Conservation (phyloP, 2,797 vertebrate species). For the Centropyge bicolor region DNA sequence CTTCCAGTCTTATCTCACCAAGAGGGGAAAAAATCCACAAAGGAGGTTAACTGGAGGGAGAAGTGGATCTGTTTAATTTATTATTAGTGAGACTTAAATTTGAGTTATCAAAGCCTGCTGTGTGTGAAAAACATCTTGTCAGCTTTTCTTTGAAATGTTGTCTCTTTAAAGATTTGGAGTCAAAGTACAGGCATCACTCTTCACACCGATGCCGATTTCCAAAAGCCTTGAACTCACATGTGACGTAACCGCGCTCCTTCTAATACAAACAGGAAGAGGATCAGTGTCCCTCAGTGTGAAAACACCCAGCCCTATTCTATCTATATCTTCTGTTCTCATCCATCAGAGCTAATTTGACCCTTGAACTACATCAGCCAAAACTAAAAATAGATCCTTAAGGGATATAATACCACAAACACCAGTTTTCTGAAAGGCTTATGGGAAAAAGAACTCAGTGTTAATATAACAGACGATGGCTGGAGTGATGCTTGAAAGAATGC, state of each 20-base stretch:
- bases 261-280: not conserved
- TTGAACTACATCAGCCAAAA: not conserved
- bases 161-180: not conserved
- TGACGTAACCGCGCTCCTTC: not conserved
- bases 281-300: not conserved
- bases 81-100: not conserved
- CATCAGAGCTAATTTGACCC: not conserved
- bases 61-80: constrained; percentile 16
- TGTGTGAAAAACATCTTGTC: not conserved
- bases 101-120: not conserved
- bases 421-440: too few species aligned
- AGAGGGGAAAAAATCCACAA: constrained; percentile 9
- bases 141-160: not conserved
- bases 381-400: too few species aligned
- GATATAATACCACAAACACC: too few species aligned
- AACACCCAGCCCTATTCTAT: not conserved
- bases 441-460: too few species aligned
- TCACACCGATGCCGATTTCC: not conserved
- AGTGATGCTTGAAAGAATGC: too few species aligned
- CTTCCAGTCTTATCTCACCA: constrained; percentile 54
- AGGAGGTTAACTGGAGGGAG: constrained; percentile 27
- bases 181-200: not conserved
- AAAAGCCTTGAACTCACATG: not conserved
- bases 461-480: too few species aligned
- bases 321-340: not conserved